Evolutionary conservation across 53 echinoderm and acorn worm species (phyloP).

Genomic region (Mesocentrotus franciscanus): DNA sequence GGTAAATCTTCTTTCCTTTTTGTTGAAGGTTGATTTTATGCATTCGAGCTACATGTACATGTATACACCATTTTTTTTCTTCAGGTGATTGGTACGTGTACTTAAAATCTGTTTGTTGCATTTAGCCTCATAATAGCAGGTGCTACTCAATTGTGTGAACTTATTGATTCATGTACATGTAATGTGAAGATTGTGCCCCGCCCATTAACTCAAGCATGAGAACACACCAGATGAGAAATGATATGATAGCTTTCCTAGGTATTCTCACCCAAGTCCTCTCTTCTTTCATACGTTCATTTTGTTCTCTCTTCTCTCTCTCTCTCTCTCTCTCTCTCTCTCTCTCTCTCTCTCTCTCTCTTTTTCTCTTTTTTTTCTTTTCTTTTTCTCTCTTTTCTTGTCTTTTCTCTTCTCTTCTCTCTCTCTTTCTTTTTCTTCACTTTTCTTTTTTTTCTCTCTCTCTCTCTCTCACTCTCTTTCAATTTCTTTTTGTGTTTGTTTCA

Average conservation of each 20-base stretch:
- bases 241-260: neutral
- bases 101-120: neutral
- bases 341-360: neutral
- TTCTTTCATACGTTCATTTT: neutral
- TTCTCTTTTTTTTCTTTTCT: neutral
- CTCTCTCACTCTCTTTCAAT: conserved; percentile 4
- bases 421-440: no score
- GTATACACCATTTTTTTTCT: no score
- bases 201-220: conserved; percentile 16
- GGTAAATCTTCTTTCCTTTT: no score
- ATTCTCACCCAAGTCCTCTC: neutral
- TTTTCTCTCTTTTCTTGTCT: neutral
- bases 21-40: no score
- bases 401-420: neutral
- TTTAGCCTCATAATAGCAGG: neutral
- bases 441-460: no score
- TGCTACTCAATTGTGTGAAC: neutral
- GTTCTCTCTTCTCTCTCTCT: neutral
- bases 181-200: neutral
- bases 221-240: neutral
- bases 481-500: neutral
- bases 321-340: neutral
- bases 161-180: neutral
- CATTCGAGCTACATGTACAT: neutral
- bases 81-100: no score